These are phyloP conservation scores for Intellagama lesueurii DNA, from an alignment of 2,797 vertebrate species.

Conservation along the genomic window DNA sequence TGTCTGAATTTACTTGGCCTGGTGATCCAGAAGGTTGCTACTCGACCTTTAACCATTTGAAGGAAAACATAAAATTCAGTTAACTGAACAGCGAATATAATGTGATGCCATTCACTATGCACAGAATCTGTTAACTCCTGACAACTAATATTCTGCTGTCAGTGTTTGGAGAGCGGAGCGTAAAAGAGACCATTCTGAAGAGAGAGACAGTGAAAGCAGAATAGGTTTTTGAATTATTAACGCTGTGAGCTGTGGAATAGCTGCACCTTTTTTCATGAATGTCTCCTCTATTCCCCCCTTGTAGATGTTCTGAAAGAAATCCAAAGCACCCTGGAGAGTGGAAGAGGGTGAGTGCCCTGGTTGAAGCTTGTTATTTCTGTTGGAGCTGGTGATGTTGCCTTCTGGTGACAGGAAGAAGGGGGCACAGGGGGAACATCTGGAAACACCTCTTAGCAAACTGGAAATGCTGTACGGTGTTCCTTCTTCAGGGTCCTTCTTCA, in stretches of 20 bases:
- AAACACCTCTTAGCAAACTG: neutral
- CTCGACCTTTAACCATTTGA: neutral
- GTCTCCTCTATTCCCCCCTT: conserved; percentile 44
- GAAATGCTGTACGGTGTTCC: neutral
- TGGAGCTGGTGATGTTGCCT: conserved; percentile 30
- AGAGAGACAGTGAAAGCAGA: neutral
- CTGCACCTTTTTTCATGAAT: conserved; percentile 25
- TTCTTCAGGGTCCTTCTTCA: neutral
- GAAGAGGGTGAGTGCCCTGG: conserved; percentile 84
- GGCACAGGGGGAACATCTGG: conserved; percentile 24
- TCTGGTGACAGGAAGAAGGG: conserved; percentile 24
- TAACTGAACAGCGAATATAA: neutral
- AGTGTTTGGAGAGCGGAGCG: neutral
- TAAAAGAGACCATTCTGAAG: neutral
- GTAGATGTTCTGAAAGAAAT: conserved; percentile 95
- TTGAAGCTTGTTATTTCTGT: neutral
- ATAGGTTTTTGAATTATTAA: neutral
- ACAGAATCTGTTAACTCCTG: neutral
- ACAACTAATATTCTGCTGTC: neutral
- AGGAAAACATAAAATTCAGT: neutral
- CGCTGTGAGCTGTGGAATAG: too few relatives aligned
- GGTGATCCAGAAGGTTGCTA: neutral
- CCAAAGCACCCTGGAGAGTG: conserved; percentile 93
- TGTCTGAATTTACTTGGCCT: neutral
- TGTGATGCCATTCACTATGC: too few relatives aligned